A percentile compares a stretch with the other conserved stretches of the same genome.
phyloP scores from a whole-genome alignment of 2,888 invertebrate genomes.

The Rhagonycha lutea region DNA sequence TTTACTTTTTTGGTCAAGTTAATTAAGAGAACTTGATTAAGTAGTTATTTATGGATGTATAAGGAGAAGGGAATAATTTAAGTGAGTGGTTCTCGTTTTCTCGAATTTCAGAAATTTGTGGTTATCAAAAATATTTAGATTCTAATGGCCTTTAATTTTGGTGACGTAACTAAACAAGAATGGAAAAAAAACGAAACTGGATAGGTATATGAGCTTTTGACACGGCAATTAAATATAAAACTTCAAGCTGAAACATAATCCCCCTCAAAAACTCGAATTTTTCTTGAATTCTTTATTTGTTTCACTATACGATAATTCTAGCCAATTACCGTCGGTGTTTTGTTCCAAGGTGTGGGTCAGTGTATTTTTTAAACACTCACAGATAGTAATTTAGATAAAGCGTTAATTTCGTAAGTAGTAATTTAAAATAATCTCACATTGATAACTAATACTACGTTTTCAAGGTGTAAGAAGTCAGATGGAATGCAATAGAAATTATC shows the following conservation, averaged over 20 bases:
- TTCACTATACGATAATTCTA: background rate
- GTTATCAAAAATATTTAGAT: background rate
- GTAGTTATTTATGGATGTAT: background rate
- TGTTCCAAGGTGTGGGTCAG: background rate
- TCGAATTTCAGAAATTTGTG: background rate
- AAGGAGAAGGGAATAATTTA: background rate
- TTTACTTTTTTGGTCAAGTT: slow-evolving; percentile 16
- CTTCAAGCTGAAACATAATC: background rate
- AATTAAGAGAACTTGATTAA: slow-evolving; percentile 16
- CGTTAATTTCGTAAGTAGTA: background rate
- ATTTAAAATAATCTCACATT: too few species aligned
- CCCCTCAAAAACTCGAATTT: background rate
- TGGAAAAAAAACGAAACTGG: background rate
- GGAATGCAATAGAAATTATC: background rate
- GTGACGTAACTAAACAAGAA: background rate
- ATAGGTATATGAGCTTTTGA: background rate
- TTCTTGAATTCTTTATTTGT: background rate
- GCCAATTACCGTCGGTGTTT: background rate
- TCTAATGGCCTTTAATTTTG: background rate
- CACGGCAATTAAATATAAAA: background rate
- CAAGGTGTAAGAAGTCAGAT: background rate
- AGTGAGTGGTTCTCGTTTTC: background rate
- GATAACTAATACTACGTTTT: too few species aligned
- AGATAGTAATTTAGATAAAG: background rate
- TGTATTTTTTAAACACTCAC: too few species aligned